phyloP scores from a whole-genome alignment of 2,888 invertebrate species.

The Agrotis clavis region DNA sequence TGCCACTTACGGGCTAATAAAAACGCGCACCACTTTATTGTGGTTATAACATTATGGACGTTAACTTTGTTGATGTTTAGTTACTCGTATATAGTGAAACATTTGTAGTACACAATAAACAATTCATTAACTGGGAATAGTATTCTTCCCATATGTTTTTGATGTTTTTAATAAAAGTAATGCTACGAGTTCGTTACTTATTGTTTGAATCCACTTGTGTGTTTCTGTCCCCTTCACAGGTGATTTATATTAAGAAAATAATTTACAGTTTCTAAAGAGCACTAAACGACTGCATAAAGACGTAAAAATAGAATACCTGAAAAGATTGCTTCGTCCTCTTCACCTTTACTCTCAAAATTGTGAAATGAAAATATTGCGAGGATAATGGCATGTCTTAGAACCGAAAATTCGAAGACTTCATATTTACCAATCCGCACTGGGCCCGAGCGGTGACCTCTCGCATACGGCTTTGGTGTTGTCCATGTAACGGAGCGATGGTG shows the following conservation, averaged over 20 bases:
- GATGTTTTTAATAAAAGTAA: not conserved
- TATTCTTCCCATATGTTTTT: not conserved
- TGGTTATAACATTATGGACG: constrained; percentile 61
- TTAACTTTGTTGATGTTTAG: constrained; percentile 52
- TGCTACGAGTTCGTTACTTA: not conserved
- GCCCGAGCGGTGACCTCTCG: no score
- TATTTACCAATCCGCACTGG: no score
- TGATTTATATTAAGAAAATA: not conserved
- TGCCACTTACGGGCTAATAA: constrained; percentile 71
- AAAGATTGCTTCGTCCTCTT: not conserved
- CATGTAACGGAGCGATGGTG: no score
- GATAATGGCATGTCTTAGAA: no score
- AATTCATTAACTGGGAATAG: not conserved
- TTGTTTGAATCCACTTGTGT: no score
- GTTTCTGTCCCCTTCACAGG: not conserved
- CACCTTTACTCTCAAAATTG: no score
- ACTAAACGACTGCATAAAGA: not conserved
- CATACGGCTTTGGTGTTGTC: no score
- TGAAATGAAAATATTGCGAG: no score
- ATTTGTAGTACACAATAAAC: constrained; percentile 6
- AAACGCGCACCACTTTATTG: constrained; percentile 65
- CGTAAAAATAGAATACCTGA: not conserved
- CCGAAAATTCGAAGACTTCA: no score
- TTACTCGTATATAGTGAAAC: constrained; percentile 9
- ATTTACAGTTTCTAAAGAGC: not conserved